A percentile compares a stretch with the other conserved stretches of the same genome.
These are phyloP conservation scores for Otis tarda DNA, from an alignment of 2,113 vertebrate genomes.

Conservation along the genomic window DNA sequence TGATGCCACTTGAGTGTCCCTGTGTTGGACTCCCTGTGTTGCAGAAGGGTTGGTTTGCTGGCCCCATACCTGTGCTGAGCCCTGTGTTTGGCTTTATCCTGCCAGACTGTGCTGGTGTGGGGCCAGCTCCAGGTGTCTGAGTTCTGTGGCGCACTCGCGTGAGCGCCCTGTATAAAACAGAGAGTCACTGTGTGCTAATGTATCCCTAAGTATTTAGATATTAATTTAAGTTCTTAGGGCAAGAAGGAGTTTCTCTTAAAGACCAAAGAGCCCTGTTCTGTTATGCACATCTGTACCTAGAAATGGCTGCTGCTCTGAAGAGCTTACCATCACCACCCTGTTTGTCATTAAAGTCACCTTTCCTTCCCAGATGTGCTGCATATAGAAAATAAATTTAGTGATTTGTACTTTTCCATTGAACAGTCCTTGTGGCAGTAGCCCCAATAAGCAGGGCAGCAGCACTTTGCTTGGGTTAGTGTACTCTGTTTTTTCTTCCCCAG, in stretches of 20 bases:
- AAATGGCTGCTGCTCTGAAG: neutral
- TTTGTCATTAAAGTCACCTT: neutral
- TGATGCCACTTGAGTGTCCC: neutral
- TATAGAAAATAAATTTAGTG: neutral
- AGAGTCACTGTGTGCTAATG: neutral
- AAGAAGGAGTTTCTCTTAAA: neutral
- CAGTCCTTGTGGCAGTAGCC: neutral
- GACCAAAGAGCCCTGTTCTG: neutral
- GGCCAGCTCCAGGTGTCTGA: neutral
- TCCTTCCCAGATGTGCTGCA: neutral
- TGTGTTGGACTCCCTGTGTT: accelerated
- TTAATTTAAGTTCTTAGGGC: neutral
- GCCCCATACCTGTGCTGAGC: neutral
- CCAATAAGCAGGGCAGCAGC: neutral
- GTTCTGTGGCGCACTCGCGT: accelerated
- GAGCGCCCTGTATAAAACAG: neutral
- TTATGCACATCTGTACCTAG: neutral
- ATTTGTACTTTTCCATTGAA: neutral
- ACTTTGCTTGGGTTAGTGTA: accelerated
- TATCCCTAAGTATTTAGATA: neutral
- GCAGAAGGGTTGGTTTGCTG: neutral
- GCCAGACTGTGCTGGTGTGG: neutral
- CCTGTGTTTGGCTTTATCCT: neutral
- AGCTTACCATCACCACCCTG: neutral
- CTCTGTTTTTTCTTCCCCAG: neutral